Conservation (phyloP, 2,113 vertebrate species). For the Ia io region DNA sequence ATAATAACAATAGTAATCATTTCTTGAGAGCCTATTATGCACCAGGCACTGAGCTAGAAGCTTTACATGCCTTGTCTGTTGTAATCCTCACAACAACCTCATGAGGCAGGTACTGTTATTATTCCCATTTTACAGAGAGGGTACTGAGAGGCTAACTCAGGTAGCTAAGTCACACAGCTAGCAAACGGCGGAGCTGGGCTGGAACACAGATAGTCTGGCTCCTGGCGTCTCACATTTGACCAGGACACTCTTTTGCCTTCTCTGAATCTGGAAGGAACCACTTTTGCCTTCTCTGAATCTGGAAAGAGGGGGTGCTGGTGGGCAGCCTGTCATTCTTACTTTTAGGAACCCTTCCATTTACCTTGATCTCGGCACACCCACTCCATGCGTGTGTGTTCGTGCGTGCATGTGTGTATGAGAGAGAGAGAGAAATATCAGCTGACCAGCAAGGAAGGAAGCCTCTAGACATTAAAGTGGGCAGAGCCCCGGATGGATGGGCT, state of each 20-base stretch:
- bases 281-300: background rate
- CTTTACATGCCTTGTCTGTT: background rate
- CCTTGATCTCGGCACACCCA: background rate
- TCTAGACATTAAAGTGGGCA: slow-evolving; percentile 79
- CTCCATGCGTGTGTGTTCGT: too few relatives aligned
- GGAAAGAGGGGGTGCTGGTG: background rate
- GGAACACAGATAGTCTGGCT: background rate
- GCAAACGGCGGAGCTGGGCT: background rate
- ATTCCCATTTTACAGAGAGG: background rate
- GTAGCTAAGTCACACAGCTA: background rate
- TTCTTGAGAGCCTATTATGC: background rate
- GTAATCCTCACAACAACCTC: background rate
- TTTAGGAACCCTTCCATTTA: background rate
- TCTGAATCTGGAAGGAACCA: background rate
- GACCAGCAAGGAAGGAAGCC: slow-evolving; percentile 70
- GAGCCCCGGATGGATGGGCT: slow-evolving; percentile 45
- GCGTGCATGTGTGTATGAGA: background rate
- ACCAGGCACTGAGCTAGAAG: background rate
- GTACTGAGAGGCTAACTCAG: background rate
- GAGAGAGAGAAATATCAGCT: slow-evolving; percentile 61
- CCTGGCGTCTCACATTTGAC: background rate
- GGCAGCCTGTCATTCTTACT: background rate
- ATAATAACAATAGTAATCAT: background rate
- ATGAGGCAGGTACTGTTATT: background rate
- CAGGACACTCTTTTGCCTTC: background rate